Percentiles rank a stretch among this genome's conserved stretches.
phyloP scores from a whole-genome alignment of 1,140 invertebrate genomes.

The Philotrypesis tridentata region DNA sequence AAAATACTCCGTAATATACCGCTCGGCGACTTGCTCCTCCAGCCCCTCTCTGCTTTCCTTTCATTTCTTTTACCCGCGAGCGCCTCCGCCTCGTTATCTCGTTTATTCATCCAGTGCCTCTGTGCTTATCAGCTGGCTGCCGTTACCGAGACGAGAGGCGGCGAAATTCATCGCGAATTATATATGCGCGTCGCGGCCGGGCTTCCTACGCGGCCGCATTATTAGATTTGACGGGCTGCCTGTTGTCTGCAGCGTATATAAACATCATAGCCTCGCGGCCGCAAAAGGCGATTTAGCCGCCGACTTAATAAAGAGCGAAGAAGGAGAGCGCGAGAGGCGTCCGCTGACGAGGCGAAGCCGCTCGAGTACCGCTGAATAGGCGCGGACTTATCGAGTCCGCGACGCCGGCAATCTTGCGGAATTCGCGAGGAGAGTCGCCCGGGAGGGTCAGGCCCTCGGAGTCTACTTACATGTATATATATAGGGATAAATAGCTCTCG shows the following conservation, averaged over 20 bases:
- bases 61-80: not conserved
- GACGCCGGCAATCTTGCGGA: not conserved
- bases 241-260: too few relatives aligned
- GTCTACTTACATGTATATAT: too few relatives aligned
- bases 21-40: not conserved
- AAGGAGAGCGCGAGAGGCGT: not conserved
- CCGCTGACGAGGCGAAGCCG: not conserved
- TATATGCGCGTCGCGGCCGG: not conserved
- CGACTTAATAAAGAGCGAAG: not conserved
- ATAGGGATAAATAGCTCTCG: not conserved
- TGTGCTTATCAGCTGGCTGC: too few relatives aligned
- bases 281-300: not conserved
- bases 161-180: not conserved
- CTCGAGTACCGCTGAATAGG: not conserved
- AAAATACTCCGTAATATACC: not conserved
- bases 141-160: too few relatives aligned
- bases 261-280: not conserved
- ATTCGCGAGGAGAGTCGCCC: not conserved
- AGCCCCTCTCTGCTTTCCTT: not conserved
- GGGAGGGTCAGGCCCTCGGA: too few relatives aligned
- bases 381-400: not conserved
- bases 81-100: not conserved
- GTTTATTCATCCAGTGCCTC: not conserved
- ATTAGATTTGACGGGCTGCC: not conserved
- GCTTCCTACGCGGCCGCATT: not conserved